phyloP scores from a whole-genome alignment of 2,797 vertebrate species.

The Leucoraja ocellata region DNA sequence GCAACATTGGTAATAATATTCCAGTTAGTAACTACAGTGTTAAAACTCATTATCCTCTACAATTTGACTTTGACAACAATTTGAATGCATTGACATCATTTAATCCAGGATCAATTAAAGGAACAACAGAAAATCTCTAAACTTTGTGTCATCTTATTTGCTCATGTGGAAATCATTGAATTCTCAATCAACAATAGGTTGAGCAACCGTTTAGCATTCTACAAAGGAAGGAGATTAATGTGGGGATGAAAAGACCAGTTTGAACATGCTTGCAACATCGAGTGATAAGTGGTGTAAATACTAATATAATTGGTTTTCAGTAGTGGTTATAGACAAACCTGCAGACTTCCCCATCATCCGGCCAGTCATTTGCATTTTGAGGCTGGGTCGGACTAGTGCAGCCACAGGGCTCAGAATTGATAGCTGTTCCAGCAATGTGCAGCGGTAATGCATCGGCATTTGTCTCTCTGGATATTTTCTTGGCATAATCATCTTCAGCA shows the following conservation, averaged over 20 bases:
- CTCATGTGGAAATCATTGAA: background rate
- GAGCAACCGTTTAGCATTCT: background rate
- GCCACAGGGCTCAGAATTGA: conserved; percentile 42
- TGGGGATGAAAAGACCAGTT: background rate
- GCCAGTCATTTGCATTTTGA: conserved; percentile 55
- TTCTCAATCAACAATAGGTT: no score
- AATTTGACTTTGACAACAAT: background rate
- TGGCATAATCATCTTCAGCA: conserved; percentile 52
- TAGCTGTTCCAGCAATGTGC: conserved; percentile 42
- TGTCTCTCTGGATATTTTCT: conserved; percentile 56
- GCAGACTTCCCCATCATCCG: conserved; percentile 79
- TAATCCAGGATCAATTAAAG: background rate
- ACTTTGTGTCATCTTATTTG: background rate
- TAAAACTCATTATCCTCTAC: background rate
- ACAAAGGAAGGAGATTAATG: background rate
- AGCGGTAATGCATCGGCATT: conserved; percentile 58
- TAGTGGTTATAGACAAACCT: conserved; percentile 68
- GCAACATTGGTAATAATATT: background rate
- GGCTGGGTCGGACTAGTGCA: conserved; percentile 43
- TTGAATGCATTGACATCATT: background rate
- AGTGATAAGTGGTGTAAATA: background rate
- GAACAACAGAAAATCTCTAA: background rate
- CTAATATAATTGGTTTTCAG: conserved; percentile 4
- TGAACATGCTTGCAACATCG: background rate
- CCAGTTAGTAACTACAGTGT: background rate